Percentiles rank a stretch among this genome's conserved stretches.
Conservation (phyloP, 64 coral and sea anemone genomes). For the Anthopleura sola region DNA sequence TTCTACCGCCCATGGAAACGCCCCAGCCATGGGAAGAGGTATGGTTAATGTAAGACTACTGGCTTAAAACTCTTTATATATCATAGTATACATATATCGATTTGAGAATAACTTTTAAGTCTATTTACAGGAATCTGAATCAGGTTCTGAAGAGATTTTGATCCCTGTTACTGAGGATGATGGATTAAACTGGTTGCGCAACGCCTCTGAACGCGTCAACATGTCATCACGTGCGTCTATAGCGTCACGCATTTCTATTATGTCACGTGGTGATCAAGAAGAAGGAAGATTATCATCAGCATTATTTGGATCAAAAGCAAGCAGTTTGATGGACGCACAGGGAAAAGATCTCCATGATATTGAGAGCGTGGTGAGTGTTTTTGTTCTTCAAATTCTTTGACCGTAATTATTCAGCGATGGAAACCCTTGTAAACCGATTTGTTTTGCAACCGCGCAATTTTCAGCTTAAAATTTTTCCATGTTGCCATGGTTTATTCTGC, state of each 20-base stretch:
- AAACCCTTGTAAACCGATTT: too few relatives aligned
- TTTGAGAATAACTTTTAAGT: not conserved
- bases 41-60: not conserved
- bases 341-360: not conserved
- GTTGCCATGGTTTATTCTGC: too few relatives aligned
- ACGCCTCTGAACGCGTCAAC: not conserved
- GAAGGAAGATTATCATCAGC: not conserved
- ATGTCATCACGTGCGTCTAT: not conserved
- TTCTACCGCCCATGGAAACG: constrained; percentile 17
- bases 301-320: not conserved
- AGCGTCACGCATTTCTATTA: not conserved
- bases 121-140: constrained; percentile 1
- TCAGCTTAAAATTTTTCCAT: too few relatives aligned
- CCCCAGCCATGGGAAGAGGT: constrained; percentile 15
- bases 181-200: constrained; percentile 16
- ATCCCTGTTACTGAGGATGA: not conserved
- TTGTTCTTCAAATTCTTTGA: too few relatives aligned
- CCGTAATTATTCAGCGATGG: too few relatives aligned
- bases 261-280: not conserved
- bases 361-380: not conserved
- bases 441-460: too few relatives aligned
- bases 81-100: too few relatives aligned
- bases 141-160: not conserved
- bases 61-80: too few relatives aligned
- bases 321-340: constrained; percentile 13